Base-by-base conservation (phyloP, 2,113 vertebrate genomes). In the Crocuta crocuta region DNA sequence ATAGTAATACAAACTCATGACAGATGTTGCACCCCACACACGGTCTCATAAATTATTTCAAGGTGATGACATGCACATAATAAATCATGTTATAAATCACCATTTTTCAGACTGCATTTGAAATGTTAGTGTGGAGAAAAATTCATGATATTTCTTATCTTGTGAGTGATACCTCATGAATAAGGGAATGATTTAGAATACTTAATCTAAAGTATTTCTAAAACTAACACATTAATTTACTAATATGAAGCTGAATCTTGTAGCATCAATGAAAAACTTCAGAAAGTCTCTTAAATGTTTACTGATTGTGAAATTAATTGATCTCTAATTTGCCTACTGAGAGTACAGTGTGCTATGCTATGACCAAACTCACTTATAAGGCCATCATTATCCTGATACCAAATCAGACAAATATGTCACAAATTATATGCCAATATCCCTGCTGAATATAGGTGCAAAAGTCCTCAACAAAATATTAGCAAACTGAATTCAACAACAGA, bases 1-100 rank as follows among this genome's bases (percentile, higher is more conserved):
- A 93, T 61, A 97, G 12, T 97, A 97, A 90, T 92, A 70, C 31
- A 97, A 95, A 98, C 31, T 98, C 68, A 91, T 95, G 63, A 98
- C 97, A 28, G 7, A 97, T 97, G n/a, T 71, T 55, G 8, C 43
- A 28, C 61, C 12, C 86, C n/a, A 81, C 7, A 74, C 95, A 91
- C 5, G 61, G 70, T 96, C 82, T 98, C 33, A 97, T 17, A 50
- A 50, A 50, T 50, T 50, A 95, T 97, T 95, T 98, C 91, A 97
- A 98, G 93, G 92, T 98, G 71, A 98, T 97, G 95, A 96, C 4
- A 68, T 91, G 91, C 73, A 80, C 7, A 35, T 93, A 97, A 98
- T 97, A 98, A 98, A 98, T 98, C 86, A 97, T 65, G 7, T 31
- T 73, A 79, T 88, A 96, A 97, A 95, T 89, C 86, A 96, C 2